Evolutionary conservation across 2,113 vertebrate species (phyloP).

Genomic region (Mobula birostris): DNA sequence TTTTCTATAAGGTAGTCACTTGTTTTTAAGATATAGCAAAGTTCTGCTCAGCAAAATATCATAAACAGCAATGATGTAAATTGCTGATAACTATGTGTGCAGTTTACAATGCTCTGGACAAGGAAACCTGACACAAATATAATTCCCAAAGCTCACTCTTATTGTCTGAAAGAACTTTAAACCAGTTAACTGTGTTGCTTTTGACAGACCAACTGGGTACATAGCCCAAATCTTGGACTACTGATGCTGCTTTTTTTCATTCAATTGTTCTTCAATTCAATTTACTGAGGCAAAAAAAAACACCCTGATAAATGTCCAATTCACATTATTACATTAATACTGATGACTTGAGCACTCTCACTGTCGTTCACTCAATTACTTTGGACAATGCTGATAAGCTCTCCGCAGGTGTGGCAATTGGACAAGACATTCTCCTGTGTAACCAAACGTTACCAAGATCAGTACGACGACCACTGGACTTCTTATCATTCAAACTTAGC

Average conservation of each 20-base stretch:
- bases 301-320: not conserved
- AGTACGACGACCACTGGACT: not conserved
- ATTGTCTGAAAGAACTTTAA: not conserved
- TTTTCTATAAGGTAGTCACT: not conserved
- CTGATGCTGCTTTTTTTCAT: not conserved
- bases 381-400: not conserved
- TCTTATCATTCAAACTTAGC: not conserved
- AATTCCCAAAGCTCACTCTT: not conserved
- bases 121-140: not conserved
- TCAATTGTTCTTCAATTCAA: not conserved
- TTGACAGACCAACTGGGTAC: not conserved
- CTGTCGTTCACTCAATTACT: not conserved
- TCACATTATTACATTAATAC: not conserved
- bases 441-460: not conserved
- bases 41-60: not conserved
- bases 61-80: not conserved
- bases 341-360: not conserved
- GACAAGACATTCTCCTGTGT: not conserved
- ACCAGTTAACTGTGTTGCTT: not conserved
- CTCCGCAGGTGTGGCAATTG: not conserved
- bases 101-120: not conserved
- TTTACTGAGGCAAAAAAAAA: not conserved
- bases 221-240: not conserved
- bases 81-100: not conserved
- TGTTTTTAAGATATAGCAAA: not conserved